Base-by-base conservation (phyloP, 2,113 vertebrate species). In the Hepsetus odoe region DNA sequence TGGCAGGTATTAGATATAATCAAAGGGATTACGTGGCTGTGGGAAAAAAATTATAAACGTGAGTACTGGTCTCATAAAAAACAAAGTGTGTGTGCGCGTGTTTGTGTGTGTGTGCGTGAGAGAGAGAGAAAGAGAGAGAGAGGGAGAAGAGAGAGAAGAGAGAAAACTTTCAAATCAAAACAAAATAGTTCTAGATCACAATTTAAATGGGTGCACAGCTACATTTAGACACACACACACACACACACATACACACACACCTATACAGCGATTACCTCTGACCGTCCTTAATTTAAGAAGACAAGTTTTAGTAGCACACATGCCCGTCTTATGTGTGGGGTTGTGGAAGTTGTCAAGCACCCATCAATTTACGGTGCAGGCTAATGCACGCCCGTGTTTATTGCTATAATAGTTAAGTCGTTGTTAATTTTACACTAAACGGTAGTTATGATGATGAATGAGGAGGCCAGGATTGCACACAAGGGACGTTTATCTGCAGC, bases 1-100 rank as follows among this genome's bases (percentile, higher is more conserved):
- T 93, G 95, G 94, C 93, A 95, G 96, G 96, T 96, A 97, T 98
- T 98, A 98, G 95, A 95, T 96, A 89, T 95, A 96, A 98, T 98
- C 96, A 96, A 93, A 94, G 90, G 95, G 96, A 98, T 98, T 98
- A 97, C 91, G 92, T 91, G 94, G 94, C 94, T 96, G 92, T 91
- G 93, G 87, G 90, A 90, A 91, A 95, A 95, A 96, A 84, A 53
- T 62, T 92, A 92, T 93, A 93, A 94, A 93, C 90, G 89, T 91
- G 80, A 91, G 85, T 90, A 87, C 87, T 87, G 83, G 35, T 80
- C 88, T 93, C 92, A 91, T 91, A 93, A 91, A 92, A 89, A 92
- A 89, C 72, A 84, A 87, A 90, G 89, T 86, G 58, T 58, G 26
- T 69, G n/a, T n/a, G n/a, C n/a, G n/a, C n/a, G 66, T 68, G 49